Percentiles rank a stretch among this genome's conserved stretches.
Evolutionary conservation across 2,113 vertebrate genomes (phyloP).

Genomic region (Miniopterus natalensis): DNA sequence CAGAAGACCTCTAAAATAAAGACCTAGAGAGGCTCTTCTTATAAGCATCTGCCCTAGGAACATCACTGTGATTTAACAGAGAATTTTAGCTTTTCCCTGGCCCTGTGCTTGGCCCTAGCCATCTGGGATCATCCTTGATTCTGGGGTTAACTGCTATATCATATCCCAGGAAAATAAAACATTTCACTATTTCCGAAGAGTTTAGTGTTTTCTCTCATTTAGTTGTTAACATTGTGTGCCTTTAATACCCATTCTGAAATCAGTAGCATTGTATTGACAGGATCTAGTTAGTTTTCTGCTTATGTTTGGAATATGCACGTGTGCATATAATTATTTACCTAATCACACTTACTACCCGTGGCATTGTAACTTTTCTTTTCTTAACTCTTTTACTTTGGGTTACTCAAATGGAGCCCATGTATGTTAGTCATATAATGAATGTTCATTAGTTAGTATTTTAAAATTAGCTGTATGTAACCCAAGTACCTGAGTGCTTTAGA

Average conservation of each 20-base stretch:
- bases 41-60: not conserved
- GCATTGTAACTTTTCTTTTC: not conserved
- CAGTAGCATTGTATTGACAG: not conserved
- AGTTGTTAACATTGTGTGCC: not conserved
- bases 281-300: not conserved
- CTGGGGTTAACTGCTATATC: not conserved
- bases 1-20: not conserved
- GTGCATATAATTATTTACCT: not conserved
- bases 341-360: not conserved
- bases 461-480: not conserved
- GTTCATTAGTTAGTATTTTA: not conserved
- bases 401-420: not conserved
- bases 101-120: not conserved
- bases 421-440: not conserved
- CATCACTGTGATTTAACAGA: not conserved
- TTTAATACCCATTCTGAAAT: conserved; percentile 34
- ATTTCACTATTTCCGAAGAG: not conserved
- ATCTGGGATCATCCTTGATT: not conserved
- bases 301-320: not conserved
- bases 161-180: not conserved
- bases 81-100: not conserved
- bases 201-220: not conserved
- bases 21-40: not conserved
- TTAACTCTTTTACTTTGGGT: not conserved
- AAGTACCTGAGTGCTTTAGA: not conserved